Evolutionary conservation across 2,888 invertebrate species (phyloP).

Genomic region (Polydrusus cervinus): DNA sequence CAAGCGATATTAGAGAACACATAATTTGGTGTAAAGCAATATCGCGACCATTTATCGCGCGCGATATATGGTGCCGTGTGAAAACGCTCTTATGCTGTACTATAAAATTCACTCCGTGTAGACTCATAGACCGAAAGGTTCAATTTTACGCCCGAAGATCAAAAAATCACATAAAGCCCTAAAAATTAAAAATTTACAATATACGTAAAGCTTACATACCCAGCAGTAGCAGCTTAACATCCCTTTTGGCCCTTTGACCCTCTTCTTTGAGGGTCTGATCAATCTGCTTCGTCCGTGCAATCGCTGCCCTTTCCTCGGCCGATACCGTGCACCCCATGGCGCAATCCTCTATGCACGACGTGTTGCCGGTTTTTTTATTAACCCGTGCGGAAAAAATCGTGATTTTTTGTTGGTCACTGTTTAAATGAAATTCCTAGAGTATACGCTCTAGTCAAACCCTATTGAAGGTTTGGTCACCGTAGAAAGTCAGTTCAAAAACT

Average conservation of each 20-base stretch:
- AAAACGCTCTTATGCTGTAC: too few relatives aligned
- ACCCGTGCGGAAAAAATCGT: conserved; percentile 22
- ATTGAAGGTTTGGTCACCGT: neutral
- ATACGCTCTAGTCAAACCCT: neutral
- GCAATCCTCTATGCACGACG: conserved; percentile 67
- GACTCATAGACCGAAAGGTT: too few relatives aligned
- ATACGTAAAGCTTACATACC: conserved; percentile 77
- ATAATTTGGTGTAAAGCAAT: too few relatives aligned
- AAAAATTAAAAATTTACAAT: neutral
- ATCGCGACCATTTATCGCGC: too few relatives aligned
- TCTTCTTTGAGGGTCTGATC: conserved; percentile 99
- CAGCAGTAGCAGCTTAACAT: conserved; percentile 97
- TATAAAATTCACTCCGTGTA: too few relatives aligned
- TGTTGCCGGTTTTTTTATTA: conserved; percentile 61
- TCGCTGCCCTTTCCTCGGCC: conserved; percentile 98
- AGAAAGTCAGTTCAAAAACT: neutral
- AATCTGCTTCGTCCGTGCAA: conserved; percentile 97
- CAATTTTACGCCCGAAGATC: too few relatives aligned
- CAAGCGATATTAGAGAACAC: too few relatives aligned
- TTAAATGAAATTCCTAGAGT: neutral
- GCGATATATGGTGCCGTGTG: too few relatives aligned
- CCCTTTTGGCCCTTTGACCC: conserved; percentile 98
- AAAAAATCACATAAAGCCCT: too few relatives aligned
- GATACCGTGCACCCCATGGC: conserved; percentile 99
- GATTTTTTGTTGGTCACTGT: neutral